Evolutionary conservation across 2,797 vertebrate genomes (phyloP), one percentile per base, ranked within the genome.

Genomic region (Adrianichthys oophorus): DNA sequence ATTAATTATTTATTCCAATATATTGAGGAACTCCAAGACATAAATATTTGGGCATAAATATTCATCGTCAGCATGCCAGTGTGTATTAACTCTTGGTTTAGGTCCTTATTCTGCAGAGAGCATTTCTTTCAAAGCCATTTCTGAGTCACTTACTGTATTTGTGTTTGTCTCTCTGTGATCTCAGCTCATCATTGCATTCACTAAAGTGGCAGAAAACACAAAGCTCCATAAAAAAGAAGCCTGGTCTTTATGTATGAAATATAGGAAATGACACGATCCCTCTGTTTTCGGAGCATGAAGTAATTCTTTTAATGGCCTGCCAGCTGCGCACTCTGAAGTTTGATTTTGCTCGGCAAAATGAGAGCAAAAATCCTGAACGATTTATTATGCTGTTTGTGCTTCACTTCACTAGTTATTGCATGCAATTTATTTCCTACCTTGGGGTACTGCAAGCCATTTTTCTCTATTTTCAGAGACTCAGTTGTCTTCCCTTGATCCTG

Each of bases 371-470:
- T 87, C 85, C 81, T 67, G 19, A 84, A 88, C 80, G 70, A 92
- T 92, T 89, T 91, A 91, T 92, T 91, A 93, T 93, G 89, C 92
- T 89, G 91, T 92, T 92, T 92, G 91, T 91, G 88, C 79, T 78
- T 90, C 70, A 49, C 80, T 79, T 82, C 89, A 68, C 84, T 87
- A 88, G 87, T 91, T 91, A 91, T 90, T 84, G 76, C 88, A 86
- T 88, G 88, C 91, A 90, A 91, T 93, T 92, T 91, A 92, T 92
- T 91, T 90, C 82, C 87, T 90, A 92, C 90, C 90, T 91, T 91
- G 85, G 90, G 90, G 90, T 91, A 91, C 86, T 82, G 85, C 72
- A 7, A 87, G 88, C 83, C 87, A 88, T 87, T 91, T 90, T 91
- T 85, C 89, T 89, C 82, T 81, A 85, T 86, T 91, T 92, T 91